phyloP scores from a whole-genome alignment of 2,888 invertebrate species.

The Plagiodera versicolora region DNA sequence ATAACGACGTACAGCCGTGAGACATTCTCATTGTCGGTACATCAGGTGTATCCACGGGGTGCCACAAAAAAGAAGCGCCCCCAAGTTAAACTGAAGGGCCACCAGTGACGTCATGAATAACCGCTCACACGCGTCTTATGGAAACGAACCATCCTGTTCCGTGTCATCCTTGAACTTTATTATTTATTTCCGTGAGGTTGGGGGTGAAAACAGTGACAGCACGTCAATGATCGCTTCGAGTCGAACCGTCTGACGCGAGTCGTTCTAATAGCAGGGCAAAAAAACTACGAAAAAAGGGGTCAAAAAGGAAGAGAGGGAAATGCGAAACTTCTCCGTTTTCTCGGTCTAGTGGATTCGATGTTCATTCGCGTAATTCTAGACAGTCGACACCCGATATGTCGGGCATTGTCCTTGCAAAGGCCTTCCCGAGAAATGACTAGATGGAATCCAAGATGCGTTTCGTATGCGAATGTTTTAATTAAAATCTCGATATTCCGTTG shows the following conservation, averaged over 20 bases:
- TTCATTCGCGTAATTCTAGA: background rate
- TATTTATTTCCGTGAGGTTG: too few relatives aligned
- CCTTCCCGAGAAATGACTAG: background rate
- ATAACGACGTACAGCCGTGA: background rate
- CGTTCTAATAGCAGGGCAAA: background rate
- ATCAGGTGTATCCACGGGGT: background rate
- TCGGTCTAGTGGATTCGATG: background rate
- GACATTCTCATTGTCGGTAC: background rate
- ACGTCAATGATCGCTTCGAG: background rate
- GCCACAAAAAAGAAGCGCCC: too few relatives aligned
- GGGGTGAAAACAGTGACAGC: too few relatives aligned
- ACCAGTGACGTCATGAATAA: too few relatives aligned
- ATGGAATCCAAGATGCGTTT: background rate
- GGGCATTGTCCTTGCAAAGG: slow-evolving; percentile 29
- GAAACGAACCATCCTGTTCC: too few relatives aligned
- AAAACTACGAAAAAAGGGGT: background rate
- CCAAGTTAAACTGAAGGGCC: too few relatives aligned
- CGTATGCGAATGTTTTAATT: too few relatives aligned
- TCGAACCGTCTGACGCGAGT: background rate
- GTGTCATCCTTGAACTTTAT: too few relatives aligned
- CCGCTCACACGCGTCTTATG: too few relatives aligned
- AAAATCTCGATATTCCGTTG: too few relatives aligned
- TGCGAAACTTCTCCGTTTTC: background rate
- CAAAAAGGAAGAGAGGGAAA: background rate
- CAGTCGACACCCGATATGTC: slow-evolving; percentile 14